Conservation (phyloP, 1,140 invertebrate species). For the Cydia splendana region DNA sequence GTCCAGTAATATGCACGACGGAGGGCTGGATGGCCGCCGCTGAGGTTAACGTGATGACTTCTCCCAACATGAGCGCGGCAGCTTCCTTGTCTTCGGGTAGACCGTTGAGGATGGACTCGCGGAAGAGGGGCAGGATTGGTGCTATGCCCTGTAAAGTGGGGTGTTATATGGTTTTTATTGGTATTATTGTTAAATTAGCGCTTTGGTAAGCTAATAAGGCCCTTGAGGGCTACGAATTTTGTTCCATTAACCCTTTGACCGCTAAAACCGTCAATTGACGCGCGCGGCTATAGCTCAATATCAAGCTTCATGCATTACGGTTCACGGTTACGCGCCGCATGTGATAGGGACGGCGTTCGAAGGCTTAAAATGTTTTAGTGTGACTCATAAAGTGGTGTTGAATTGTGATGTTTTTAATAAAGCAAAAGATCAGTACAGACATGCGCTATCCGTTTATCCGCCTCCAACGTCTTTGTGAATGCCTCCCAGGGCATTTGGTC, state of each 20-base stretch:
- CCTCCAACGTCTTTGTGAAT: slow-evolving; percentile 91
- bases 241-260: no score
- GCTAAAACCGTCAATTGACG: no score
- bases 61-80: slow-evolving; percentile 95
- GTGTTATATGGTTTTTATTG: background rate
- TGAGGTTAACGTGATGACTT: slow-evolving; percentile 94
- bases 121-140: slow-evolving; percentile 95
- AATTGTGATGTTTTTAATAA: no score
- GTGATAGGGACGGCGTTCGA: no score
- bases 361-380: no score
- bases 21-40: slow-evolving; percentile 94
- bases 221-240: no score
- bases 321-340: no score
- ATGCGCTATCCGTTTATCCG: slow-evolving; percentile 89
- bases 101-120: slow-evolving; percentile 97
- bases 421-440: slow-evolving; percentile 48
- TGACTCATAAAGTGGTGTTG: no score
- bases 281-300: no score
- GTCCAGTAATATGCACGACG: slow-evolving; percentile 98
- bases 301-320: no score
- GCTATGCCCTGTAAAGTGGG: slow-evolving; percentile 87
- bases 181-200: background rate
- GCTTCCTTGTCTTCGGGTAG: slow-evolving; percentile 96
- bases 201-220: no score
- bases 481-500: slow-evolving; percentile 94